phyloP scores from a whole-genome alignment of 2,888 invertebrate species.

The Panzeria rudis region DNA sequence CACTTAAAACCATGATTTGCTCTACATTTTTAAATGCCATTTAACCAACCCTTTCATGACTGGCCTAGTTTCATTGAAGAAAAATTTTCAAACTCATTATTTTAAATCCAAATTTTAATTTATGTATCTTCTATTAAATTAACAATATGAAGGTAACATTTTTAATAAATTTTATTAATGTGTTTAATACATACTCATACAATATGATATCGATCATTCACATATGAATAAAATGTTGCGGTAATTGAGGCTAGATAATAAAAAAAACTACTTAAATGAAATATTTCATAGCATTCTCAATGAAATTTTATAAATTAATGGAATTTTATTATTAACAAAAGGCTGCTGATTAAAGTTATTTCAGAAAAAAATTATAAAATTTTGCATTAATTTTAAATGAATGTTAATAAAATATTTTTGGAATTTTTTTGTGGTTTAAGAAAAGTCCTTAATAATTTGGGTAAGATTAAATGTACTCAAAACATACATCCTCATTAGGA shows the following conservation, averaged over 20 bases:
- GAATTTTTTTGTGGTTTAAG: too few relatives aligned
- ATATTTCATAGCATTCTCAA: not conserved
- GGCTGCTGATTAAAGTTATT: not conserved
- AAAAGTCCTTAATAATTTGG: too few relatives aligned
- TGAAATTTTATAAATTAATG: constrained; percentile 13
- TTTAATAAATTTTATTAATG: constrained; percentile 8
- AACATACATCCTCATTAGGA: too few relatives aligned
- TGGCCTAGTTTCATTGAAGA: not conserved
- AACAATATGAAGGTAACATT: constrained; percentile 23
- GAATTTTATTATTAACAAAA: not conserved
- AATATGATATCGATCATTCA: constrained; percentile 10
- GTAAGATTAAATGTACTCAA: too few relatives aligned
- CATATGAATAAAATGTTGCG: not conserved
- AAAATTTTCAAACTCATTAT: not conserved
- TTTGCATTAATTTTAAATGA: not conserved
- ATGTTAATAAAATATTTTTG: not conserved
- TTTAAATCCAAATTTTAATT: not conserved
- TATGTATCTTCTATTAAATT: constrained; percentile 12
- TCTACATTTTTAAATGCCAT: not conserved
- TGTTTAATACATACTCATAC: not conserved
- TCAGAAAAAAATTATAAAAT: not conserved
- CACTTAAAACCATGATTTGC: not conserved
- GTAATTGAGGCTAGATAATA: constrained; percentile 1
- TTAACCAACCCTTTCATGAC: not conserved
- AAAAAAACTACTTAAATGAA: not conserved